These are phyloP conservation scores for Lampris incognitus DNA, from an alignment of 2,113 vertebrate genomes.

Conservation along the genomic window DNA sequence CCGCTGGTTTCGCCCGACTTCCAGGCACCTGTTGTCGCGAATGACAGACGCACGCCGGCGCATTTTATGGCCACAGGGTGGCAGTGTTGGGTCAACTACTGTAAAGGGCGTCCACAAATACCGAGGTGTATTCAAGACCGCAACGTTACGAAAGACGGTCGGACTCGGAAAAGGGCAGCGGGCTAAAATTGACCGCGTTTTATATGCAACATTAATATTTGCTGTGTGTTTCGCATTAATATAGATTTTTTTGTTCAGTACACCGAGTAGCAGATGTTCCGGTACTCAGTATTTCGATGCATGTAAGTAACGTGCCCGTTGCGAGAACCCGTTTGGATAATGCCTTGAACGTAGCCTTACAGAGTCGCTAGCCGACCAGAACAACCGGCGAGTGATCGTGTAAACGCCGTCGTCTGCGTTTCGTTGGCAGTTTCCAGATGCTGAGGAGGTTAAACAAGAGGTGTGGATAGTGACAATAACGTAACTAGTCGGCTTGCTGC, in stretches of 20 bases:
- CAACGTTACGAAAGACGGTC: background rate
- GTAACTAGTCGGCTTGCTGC: background rate
- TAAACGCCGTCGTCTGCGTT: background rate
- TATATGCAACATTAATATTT: background rate
- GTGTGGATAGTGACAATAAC: conserved; percentile 37
- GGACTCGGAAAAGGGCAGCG: no score
- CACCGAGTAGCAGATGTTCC: no score
- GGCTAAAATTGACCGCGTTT: background rate
- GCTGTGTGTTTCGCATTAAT: background rate
- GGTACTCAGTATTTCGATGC: background rate
- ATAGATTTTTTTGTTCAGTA: no score
- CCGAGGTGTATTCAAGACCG: conserved; percentile 52
- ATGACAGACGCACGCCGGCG: background rate
- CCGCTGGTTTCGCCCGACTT: background rate
- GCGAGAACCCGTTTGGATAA: no score
- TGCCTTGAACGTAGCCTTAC: conserved; percentile 42
- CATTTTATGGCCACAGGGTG: conserved; percentile 19
- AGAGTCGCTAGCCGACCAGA: conserved; percentile 36
- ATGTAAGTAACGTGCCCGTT: background rate
- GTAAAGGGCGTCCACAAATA: background rate
- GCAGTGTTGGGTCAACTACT: conserved; percentile 18
- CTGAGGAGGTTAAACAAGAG: conserved; percentile 55
- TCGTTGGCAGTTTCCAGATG: conserved; percentile 44
- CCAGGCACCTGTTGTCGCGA: background rate
- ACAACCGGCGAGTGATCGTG: conserved; percentile 18